Evolutionary conservation across 2,797 vertebrate species (phyloP).

Genomic region (Acanthornis magna): DNA sequence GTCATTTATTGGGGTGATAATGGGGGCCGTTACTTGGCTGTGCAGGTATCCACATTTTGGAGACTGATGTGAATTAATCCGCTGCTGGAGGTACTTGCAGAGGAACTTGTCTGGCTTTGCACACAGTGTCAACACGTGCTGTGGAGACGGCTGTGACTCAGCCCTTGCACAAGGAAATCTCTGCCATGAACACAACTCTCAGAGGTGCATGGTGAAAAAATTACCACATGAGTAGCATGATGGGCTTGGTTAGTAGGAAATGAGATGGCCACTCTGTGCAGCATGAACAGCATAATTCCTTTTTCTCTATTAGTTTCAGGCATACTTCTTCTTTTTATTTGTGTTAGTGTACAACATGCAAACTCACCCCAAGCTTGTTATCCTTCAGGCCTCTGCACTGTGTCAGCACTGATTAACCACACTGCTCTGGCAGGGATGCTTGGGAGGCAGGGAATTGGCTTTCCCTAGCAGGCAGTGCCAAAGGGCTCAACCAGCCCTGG

Average conservation of each 20-base stretch:
- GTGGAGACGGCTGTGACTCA: neutral
- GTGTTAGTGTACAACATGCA: conserved; percentile 2
- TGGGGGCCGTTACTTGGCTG: neutral
- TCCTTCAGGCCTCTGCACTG: neutral
- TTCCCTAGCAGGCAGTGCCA: neutral
- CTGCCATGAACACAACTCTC: neutral
- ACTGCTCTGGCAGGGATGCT: neutral
- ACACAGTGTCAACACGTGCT: neutral
- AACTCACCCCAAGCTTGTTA: neutral
- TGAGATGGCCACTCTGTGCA: neutral
- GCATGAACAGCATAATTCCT: neutral
- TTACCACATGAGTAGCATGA: neutral
- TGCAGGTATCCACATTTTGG: neutral
- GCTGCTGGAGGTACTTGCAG: neutral
- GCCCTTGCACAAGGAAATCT: neutral
- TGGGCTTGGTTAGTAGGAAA: neutral
- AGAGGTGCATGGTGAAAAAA: neutral
- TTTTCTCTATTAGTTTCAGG: neutral
- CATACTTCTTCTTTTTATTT: neutral
- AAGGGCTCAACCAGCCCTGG: neutral
- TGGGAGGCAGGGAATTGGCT: neutral
- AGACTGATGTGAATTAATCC: neutral
- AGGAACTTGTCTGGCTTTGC: neutral
- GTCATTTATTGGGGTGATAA: neutral
- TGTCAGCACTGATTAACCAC: conserved; percentile 28